Conservation (phyloP, 2,888 invertebrate genomes). For the Belgica antarctica region DNA sequence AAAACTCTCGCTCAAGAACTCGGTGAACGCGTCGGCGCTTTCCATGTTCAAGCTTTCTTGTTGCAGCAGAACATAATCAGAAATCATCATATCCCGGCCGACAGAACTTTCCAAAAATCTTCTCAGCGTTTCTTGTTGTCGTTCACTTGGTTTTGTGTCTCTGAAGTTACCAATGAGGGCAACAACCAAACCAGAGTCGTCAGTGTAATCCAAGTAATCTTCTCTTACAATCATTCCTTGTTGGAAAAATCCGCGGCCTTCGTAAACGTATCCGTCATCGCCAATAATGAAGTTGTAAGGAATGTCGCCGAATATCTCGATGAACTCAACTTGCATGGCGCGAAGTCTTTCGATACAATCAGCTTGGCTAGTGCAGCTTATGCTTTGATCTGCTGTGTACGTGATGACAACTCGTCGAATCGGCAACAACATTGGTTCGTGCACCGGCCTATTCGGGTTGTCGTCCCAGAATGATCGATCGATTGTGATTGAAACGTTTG, state of each 20-base stretch:
- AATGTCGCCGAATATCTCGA: not conserved
- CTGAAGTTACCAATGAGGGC: not conserved
- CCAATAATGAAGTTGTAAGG: conserved; percentile 6
- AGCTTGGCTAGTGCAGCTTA: not conserved
- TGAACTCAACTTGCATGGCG: not conserved
- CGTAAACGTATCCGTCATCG: not conserved
- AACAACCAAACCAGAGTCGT: not conserved
- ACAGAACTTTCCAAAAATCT: too few relatives aligned
- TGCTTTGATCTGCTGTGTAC: not conserved
- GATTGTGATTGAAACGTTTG: not conserved
- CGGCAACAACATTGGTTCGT: not conserved
- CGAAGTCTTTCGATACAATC: not conserved
- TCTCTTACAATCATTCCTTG: not conserved
- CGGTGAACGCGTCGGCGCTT: too few relatives aligned
- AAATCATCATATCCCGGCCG: too few relatives aligned
- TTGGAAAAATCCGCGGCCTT: not conserved
- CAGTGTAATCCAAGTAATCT: too few relatives aligned
- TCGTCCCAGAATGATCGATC: not conserved
- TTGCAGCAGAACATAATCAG: too few relatives aligned
- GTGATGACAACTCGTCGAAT: not conserved
- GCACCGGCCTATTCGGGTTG: not conserved
- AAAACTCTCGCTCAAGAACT: too few relatives aligned
- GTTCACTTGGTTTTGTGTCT: not conserved
- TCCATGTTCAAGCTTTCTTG: too few relatives aligned
- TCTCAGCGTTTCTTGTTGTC: too few relatives aligned